Conservation (phyloP, 2,888 invertebrate genomes). For the Leuctra nigra region DNA sequence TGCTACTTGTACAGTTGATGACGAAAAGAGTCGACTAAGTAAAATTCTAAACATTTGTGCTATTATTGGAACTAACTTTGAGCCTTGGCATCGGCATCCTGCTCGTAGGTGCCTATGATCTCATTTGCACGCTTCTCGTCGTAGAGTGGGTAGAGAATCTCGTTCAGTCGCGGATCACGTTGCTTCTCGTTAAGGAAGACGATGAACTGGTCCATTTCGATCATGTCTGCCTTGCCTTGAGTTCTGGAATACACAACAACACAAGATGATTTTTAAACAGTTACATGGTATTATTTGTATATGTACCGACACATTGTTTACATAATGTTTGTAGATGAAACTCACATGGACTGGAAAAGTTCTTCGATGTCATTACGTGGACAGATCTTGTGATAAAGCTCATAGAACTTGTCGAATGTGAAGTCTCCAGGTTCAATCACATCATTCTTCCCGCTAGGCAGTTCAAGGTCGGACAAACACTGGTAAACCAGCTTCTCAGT, state of each 20-base stretch:
- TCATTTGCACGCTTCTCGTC: constrained; percentile 89
- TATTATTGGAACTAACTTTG: constrained; percentile 50
- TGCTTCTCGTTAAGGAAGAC: constrained; percentile 96
- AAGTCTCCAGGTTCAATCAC: constrained; percentile 91
- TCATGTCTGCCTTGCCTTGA: constrained; percentile 81
- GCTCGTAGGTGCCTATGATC: constrained; percentile 91
- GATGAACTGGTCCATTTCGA: constrained; percentile 80
- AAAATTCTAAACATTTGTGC: too few relatives aligned
- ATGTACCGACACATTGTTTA: too few relatives aligned
- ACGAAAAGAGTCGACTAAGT: too few relatives aligned
- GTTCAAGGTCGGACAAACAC: constrained; percentile 84
- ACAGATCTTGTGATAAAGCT: constrained; percentile 96
- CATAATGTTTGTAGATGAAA: constrained; percentile 32
- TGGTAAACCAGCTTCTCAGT: constrained; percentile 98
- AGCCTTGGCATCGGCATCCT: constrained; percentile 64
- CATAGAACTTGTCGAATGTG: constrained; percentile 98
- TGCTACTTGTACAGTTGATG: too few relatives aligned
- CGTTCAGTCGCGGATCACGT: constrained; percentile 95
- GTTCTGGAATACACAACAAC: too few relatives aligned
- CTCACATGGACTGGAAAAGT: constrained; percentile 92
- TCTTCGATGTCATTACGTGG: constrained; percentile 98
- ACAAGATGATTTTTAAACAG: too few relatives aligned
- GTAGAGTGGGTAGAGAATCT: constrained; percentile 96
- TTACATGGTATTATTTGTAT: too few relatives aligned
- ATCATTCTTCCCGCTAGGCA: constrained; percentile 94